Conservation (phyloP, 2,888 invertebrate genomes). For the Notodonta ziczac region DNA sequence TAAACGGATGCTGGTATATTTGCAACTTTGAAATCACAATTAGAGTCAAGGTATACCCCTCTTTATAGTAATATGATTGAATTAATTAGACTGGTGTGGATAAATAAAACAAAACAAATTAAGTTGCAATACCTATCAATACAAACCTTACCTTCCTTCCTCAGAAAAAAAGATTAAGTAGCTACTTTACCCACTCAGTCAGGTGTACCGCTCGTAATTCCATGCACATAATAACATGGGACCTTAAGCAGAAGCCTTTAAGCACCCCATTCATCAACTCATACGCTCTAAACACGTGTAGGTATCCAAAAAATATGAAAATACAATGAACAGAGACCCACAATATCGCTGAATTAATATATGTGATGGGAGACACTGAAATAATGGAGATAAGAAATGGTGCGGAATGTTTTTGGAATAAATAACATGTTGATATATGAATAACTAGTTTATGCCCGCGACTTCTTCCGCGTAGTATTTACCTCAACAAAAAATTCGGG, state of each 20-base stretch:
- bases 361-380: background rate
- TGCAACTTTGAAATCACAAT: background rate
- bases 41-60: too few species aligned
- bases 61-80: background rate
- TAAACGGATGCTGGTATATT: constrained; percentile 1
- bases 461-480: too few species aligned
- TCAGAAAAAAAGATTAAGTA: too few species aligned
- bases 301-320: background rate
- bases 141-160: too few species aligned
- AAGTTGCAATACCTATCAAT: too few species aligned
- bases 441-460: too few species aligned
- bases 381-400: background rate
- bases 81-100: too few species aligned
- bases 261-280: constrained; percentile 1
- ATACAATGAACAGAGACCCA: background rate
- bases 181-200: background rate
- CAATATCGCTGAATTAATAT: constrained; percentile 5
- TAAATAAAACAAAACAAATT: too few species aligned
- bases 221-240: background rate
- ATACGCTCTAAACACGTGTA: constrained; percentile 2
- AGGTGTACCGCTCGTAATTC: background rate
- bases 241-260: background rate
- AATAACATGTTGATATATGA: background rate
- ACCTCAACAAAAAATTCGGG: too few species aligned
- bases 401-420: background rate